Evolutionary conservation across 2,113 vertebrate genomes (phyloP), one percentile per base, ranked within the genome.

Genomic region (Oryzias woworae): DNA sequence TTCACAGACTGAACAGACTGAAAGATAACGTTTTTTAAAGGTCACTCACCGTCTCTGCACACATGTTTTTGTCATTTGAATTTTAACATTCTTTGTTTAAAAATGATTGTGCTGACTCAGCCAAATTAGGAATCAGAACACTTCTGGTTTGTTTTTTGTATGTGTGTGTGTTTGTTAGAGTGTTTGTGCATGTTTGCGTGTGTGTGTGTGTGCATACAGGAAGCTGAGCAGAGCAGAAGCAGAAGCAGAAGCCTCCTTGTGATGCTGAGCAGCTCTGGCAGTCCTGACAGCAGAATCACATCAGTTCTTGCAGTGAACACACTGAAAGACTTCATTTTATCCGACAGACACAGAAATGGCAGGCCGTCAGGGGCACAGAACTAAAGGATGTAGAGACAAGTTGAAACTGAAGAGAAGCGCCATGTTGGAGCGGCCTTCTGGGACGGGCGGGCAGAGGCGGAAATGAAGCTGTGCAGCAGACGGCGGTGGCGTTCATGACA

Each of bases 341-440:
- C 55, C 72, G 63, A 68, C 81, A 70, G 52, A 74, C 62, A 69
- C 64, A 77, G 70, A 77, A 78, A 83, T 70, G 75, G 69, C 78
- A 81, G 73, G 17, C 49, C 63, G 46, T 23, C 13, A 0, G 62
- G 47, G 66, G 72, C 13, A 26, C 15, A 58, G 56, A 17, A 14
- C 16, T 15, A 53, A 67, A 47, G 55, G 51, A 68, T 31, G 53
- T 8, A 44, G 66, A 70, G 47, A 56, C 62, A 54, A 71, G 70
- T 26, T 50, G 62, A 72, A 66, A 79, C 58, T 62, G 58, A 58
- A 76, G 77, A 84, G 74, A 71, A 82, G 71, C 73, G 73, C 42
- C 49, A 43, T 57, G 42, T 56, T 48, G 59, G 57, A 69, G 20
- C 49, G 64, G 67, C 18, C 4, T 48, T n/a, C 13, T 24, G 28